phyloP scores from a whole-genome alignment of 1,140 invertebrate genomes.

The Dysdera silvatica region DNA sequence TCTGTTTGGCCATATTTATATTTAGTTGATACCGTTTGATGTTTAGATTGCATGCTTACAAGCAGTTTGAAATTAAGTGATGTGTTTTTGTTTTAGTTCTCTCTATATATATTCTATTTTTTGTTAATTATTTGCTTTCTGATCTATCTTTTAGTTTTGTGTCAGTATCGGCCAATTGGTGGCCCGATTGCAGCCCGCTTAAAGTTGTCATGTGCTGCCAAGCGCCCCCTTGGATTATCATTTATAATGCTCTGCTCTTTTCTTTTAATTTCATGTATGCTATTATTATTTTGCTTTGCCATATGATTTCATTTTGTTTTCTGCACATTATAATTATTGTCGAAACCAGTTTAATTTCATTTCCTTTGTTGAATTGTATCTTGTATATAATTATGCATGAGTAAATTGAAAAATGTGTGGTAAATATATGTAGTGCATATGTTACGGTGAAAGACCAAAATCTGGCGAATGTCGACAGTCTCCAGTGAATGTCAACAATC shows the following conservation, averaged over 20 bases:
- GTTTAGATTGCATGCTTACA: not conserved
- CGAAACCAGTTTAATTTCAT: no score
- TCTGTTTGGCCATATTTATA: not conserved
- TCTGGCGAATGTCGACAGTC: no score
- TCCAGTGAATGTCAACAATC: no score
- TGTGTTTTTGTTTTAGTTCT: no score
- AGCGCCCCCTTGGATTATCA: constrained; percentile 32
- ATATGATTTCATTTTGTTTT: constrained; percentile 1
- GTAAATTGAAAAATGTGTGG: not conserved
- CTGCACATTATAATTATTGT: not conserved
- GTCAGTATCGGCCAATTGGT: constrained; percentile 22
- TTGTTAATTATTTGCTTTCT: constrained; percentile 5
- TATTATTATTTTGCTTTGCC: constrained; percentile 22
- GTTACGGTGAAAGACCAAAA: no score
- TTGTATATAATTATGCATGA: constrained; percentile 11
- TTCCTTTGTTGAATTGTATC: no score
- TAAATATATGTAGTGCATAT: not conserved
- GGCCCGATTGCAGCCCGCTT: constrained; percentile 22
- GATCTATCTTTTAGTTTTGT: constrained; percentile 17
- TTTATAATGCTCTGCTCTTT: constrained; percentile 34
- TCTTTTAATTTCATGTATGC: constrained; percentile 33
- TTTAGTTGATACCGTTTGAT: not conserved
- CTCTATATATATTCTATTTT: not conserved
- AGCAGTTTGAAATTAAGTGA: no score
- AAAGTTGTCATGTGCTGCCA: constrained; percentile 27